Conservation (phyloP, 2,888 invertebrate species). For the Leucophora obtusa region DNA sequence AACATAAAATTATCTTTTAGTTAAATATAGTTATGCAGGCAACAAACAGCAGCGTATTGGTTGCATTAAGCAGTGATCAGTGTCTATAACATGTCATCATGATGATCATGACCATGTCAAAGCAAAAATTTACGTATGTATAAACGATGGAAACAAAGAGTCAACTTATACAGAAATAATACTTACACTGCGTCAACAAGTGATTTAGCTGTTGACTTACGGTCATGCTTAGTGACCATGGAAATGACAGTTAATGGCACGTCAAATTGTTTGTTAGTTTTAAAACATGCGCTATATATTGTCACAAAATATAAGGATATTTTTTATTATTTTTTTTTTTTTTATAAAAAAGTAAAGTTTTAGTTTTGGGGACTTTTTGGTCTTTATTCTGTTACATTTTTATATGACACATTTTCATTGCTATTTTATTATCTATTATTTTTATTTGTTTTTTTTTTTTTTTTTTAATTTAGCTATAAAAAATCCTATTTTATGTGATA, state of each 20-base stretch:
- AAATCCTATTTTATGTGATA: constrained; percentile 1
- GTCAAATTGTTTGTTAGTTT: constrained; percentile 39
- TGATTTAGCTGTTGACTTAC: constrained; percentile 40
- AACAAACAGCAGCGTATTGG: constrained; percentile 5
- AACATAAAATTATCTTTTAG: too few species aligned
- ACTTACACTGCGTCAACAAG: constrained; percentile 26
- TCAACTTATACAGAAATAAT: neutral
- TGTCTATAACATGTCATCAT: constrained; percentile 40
- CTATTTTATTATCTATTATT: constrained; percentile 33
- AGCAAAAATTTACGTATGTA: constrained; percentile 29
- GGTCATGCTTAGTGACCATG: constrained; percentile 34
- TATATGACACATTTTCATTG: neutral
- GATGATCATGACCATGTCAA: constrained; percentile 39
- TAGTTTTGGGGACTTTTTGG: neutral
- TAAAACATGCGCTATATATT: constrained; percentile 6
- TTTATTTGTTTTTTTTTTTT: too few species aligned
- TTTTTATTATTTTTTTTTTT: too few species aligned
- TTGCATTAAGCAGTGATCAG: constrained; percentile 20
- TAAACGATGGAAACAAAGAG: neutral
- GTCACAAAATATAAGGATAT: constrained; percentile 1
- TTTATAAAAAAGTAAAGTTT: neutral
- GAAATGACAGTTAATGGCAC: constrained; percentile 43
- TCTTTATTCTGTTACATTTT: neutral
- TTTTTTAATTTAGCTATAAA: constrained; percentile 45
- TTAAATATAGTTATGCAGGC: neutral